A percentile compares a stretch with the other conserved stretches of the same genome.
Conservation (phyloP, 2,113 vertebrate genomes). For the Origma solitaria region DNA sequence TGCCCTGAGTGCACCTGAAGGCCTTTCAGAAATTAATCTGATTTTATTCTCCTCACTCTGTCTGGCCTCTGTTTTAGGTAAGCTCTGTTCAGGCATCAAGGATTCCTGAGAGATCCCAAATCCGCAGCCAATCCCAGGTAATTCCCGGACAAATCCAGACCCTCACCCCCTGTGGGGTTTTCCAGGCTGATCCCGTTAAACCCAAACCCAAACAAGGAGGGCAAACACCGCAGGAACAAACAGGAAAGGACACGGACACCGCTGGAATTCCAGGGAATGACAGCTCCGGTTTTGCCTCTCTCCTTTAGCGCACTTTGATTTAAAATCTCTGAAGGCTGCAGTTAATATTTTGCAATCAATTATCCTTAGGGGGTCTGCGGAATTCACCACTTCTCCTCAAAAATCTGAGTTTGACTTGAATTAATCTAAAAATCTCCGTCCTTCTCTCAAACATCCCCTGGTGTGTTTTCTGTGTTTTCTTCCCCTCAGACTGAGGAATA, state of each 20-base stretch:
- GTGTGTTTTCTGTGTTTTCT: no score
- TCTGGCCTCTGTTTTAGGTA: no score
- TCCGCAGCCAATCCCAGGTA: neutral
- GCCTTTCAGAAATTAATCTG: no score
- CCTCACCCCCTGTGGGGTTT: neutral
- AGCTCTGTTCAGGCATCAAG: no score
- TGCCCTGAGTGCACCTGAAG: no score
- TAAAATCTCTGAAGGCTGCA: neutral
- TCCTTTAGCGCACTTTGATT: neutral
- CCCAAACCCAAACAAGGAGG: neutral
- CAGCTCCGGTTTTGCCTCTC: neutral
- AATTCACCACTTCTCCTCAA: neutral
- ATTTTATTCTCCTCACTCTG: no score
- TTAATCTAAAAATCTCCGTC: neutral
- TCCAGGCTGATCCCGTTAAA: neutral
- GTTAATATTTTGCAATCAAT: neutral
- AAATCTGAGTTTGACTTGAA: neutral
- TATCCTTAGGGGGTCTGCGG: neutral
- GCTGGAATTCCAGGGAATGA: neutral
- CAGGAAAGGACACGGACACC: neutral
- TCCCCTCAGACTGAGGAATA: neutral
- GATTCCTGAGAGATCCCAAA: neutral
- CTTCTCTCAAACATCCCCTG: neutral
- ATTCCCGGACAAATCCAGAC: neutral
- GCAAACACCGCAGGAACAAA: neutral